A percentile compares a stretch with the other conserved stretches of the same genome.
Conservation (phyloP, 2,113 vertebrate species). For the Cervus canadensis region DNA sequence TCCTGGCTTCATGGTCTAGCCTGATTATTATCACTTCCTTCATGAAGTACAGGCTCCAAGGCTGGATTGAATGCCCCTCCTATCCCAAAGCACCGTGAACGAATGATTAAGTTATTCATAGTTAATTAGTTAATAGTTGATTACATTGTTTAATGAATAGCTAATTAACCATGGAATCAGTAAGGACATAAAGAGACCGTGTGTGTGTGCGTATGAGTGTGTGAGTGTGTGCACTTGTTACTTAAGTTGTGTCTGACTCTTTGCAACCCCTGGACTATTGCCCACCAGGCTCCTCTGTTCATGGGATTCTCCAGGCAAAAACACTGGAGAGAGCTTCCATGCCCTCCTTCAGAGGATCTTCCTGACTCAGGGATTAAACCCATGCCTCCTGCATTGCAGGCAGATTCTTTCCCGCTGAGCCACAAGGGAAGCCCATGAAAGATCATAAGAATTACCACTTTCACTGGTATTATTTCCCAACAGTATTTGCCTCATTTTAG, state of each 20-base stretch:
- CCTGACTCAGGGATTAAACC: neutral
- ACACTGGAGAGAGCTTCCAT: neutral
- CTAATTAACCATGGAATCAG: neutral
- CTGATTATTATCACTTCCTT: neutral
- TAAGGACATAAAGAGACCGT: neutral
- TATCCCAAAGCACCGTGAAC: neutral
- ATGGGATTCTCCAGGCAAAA: neutral
- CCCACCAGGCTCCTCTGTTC: neutral
- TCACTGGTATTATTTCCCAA: neutral
- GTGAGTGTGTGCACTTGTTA: neutral
- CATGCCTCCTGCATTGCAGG: neutral
- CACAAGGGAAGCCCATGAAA: neutral
- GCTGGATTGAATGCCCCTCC: neutral
- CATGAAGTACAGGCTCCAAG: neutral
- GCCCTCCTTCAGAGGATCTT: neutral
- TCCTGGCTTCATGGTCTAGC: neutral
- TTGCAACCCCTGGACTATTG: neutral
- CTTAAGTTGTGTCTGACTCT: neutral
- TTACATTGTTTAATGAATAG: neutral
- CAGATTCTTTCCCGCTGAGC: neutral
- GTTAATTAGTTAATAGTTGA: neutral
- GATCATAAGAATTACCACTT: neutral
- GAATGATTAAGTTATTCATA: neutral
- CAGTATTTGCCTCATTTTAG: neutral
- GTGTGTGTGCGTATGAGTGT: neutral